Conservation (phyloP, 1,140 invertebrate species). For the Halictus rubicundus region DNA sequence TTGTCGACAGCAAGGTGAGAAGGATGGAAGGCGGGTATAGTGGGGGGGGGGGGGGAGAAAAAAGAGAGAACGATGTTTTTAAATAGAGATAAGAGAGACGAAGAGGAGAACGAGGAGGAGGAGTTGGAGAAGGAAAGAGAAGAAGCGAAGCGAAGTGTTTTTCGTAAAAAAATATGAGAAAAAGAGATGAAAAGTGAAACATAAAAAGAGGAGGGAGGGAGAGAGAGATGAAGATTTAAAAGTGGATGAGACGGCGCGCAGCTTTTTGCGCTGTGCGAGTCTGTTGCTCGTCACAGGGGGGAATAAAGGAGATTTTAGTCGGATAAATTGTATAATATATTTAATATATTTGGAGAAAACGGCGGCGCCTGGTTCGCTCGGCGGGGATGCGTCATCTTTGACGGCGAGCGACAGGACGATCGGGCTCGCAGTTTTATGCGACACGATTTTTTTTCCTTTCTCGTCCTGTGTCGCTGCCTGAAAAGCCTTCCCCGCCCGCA, state of each 20-base stretch:
- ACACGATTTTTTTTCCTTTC: conserved; percentile 41
- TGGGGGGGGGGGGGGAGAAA: neutral
- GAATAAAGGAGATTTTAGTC: conserved; percentile 76
- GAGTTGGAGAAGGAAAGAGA: neutral
- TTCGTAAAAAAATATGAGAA: conserved; percentile 39
- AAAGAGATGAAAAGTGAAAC: neutral
- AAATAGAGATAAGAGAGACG: conserved; percentile 55
- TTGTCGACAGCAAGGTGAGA: conserved; percentile 65
- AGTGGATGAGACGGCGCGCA: conserved; percentile 55
- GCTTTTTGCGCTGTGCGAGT: conserved; percentile 73
- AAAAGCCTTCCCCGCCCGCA: conserved; percentile 44
- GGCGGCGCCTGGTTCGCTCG: conserved; percentile 48
- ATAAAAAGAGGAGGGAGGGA: neutral
- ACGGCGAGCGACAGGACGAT: conserved; percentile 45
- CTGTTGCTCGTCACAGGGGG: conserved; percentile 50
- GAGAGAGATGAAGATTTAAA: conserved; percentile 11
- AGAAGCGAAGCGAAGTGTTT: conserved; percentile 50
- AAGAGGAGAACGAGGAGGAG: neutral
- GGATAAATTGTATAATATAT: conserved; percentile 80
- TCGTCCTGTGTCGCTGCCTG: conserved; percentile 39
- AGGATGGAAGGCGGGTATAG: conserved; percentile 23
- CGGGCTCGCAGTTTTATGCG: conserved; percentile 77
- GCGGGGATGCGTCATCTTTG: conserved; percentile 40
- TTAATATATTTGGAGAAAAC: conserved; percentile 78
- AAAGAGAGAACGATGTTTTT: conserved; percentile 47